Evolutionary conservation across 2,888 invertebrate genomes (phyloP).

Genomic region (Acutogordius australiensis): DNA sequence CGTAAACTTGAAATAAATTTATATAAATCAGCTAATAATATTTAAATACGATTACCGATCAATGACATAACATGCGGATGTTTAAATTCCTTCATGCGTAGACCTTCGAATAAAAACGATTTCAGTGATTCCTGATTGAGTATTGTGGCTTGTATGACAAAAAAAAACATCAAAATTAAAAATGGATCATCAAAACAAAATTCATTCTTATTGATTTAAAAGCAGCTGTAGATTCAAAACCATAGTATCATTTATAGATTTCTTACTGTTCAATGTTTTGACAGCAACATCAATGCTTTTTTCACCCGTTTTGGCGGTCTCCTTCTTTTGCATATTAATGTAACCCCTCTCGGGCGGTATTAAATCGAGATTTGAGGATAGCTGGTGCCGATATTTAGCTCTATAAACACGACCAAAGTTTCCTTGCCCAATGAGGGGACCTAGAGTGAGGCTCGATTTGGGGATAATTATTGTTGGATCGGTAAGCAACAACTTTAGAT

Average conservation of each 20-base stretch:
- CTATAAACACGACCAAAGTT: slow-evolving; percentile 4
- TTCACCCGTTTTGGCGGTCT: not conserved
- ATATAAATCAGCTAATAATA: too few species aligned
- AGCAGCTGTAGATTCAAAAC: too few species aligned
- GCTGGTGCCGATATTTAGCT: not conserved
- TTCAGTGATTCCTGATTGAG: slow-evolving; percentile 5
- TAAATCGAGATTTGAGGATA: not conserved
- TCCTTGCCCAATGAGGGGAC: not conserved
- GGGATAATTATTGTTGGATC: not conserved
- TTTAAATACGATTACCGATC: too few species aligned
- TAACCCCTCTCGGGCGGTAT: too few species aligned
- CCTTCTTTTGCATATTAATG: too few species aligned
- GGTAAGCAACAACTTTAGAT: not conserved
- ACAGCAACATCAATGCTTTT: slow-evolving; percentile 2
- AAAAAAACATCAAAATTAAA: too few species aligned
- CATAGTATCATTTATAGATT: too few species aligned
- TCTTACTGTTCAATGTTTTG: not conserved
- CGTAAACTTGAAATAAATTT: too few species aligned
- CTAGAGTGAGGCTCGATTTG: not conserved
- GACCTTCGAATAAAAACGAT: slow-evolving; percentile 16
- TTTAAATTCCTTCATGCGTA: slow-evolving; percentile 17
- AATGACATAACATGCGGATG: slow-evolving; percentile 17
- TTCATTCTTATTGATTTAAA: too few species aligned
- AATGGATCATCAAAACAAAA: too few species aligned
- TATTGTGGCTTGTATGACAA: not conserved